These are phyloP conservation scores for Palythoa heliodiscus DNA, from an alignment of 92 coral and sea anemone genomes.

Conservation along the genomic window DNA sequence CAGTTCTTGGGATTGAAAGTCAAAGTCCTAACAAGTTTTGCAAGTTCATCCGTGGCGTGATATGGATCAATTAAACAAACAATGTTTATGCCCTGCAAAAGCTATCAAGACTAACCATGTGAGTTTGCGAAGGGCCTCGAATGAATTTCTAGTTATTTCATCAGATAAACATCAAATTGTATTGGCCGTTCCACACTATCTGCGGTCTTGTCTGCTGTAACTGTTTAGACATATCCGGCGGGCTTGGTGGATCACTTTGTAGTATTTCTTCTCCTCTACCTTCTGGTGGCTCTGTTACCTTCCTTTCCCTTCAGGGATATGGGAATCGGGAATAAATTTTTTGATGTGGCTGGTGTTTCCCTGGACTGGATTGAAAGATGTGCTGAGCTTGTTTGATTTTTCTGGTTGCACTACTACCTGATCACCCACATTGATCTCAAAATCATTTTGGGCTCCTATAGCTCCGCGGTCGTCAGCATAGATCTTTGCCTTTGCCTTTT, in stretches of 20 bases:
- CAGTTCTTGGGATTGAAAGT: background rate
- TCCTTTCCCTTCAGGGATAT: background rate
- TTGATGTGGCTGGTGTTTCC: constrained; percentile 50
- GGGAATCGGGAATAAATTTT: constrained; percentile 9
- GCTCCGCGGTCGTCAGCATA: constrained; percentile 33
- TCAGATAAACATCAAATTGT: constrained; percentile 8
- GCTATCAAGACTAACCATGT: background rate
- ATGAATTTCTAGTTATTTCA: background rate
- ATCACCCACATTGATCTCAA: constrained; percentile 46
- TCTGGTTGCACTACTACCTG: constrained; percentile 44
- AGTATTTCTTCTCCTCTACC: background rate
- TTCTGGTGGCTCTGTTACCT: background rate
- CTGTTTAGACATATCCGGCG: background rate
- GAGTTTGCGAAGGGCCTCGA: background rate
- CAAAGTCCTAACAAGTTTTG: background rate
- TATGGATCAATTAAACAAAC: background rate
- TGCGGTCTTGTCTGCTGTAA: constrained; percentile 2
- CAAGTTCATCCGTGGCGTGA: background rate
- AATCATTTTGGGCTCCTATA: constrained; percentile 4
- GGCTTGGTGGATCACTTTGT: background rate
- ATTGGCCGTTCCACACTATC: background rate
- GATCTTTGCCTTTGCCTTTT: constrained; percentile 32
- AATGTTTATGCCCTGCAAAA: background rate
- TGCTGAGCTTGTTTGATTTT: constrained; percentile 43
- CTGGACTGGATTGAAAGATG: constrained; percentile 44